These are phyloP conservation scores for Ornithorhynchus anatinus DNA, from an alignment of 2,113 vertebrate species.

Conservation along the genomic window DNA sequence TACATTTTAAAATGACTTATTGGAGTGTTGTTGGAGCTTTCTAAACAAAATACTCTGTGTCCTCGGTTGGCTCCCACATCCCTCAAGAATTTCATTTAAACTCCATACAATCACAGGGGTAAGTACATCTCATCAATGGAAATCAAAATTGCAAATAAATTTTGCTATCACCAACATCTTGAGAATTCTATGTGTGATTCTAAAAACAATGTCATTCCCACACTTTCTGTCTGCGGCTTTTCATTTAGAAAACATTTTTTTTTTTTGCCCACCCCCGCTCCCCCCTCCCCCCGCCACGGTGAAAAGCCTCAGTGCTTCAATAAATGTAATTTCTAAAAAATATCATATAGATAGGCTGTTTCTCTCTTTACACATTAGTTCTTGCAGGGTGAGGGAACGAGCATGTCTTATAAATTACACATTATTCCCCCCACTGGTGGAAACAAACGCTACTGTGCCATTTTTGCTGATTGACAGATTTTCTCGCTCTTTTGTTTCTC, in stretches of 20 bases:
- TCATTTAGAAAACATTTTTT: slow-evolving; percentile 38
- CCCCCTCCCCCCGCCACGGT: background rate
- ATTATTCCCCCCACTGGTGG: slow-evolving; percentile 38
- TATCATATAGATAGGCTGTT: slow-evolving; percentile 23
- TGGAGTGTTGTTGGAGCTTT: slow-evolving; percentile 67
- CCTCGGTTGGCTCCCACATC: slow-evolving; percentile 60
- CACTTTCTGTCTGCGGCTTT: slow-evolving; percentile 45
- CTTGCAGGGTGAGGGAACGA: slow-evolving; percentile 38
- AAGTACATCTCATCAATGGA: slow-evolving; percentile 67
- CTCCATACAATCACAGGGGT: slow-evolving; percentile 64
- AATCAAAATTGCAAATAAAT: slow-evolving; percentile 75
- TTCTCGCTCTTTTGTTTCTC: slow-evolving; percentile 29
- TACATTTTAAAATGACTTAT: slow-evolving; percentile 79
- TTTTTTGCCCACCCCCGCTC: background rate
- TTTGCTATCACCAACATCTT: slow-evolving; percentile 64
- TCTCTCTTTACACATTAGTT: slow-evolving; percentile 13
- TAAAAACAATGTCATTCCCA: slow-evolving; percentile 58
- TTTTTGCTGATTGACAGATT: slow-evolving; percentile 6
- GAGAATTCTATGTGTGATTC: slow-evolving; percentile 69
- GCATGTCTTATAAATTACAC: slow-evolving; percentile 38
- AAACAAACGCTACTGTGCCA: slow-evolving; percentile 26
- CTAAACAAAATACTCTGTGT: slow-evolving; percentile 70
- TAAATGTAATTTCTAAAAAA: background rate
- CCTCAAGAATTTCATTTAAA: slow-evolving; percentile 71
- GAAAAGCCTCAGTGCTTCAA: background rate